Conservation (phyloP, 2,888 invertebrate species). For the Hypomecis atomaria region DNA sequence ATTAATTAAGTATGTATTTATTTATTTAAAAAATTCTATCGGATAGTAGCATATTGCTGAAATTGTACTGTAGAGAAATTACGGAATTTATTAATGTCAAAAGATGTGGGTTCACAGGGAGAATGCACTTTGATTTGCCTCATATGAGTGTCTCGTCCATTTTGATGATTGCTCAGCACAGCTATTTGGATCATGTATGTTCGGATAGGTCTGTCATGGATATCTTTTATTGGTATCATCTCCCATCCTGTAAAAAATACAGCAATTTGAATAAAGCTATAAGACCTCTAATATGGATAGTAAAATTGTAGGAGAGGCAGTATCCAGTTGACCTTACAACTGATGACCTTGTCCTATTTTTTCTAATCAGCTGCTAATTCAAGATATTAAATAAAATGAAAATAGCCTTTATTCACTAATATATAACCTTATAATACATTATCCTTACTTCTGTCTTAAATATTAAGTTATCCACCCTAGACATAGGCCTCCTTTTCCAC, state of each 20-base stretch:
- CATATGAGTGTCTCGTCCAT: slow-evolving; percentile 99
- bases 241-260: slow-evolving; percentile 92
- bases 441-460: too few relatives aligned
- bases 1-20: slow-evolving; percentile 9
- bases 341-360: too few relatives aligned
- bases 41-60: slow-evolving; percentile 92
- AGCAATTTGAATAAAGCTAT: not conserved
- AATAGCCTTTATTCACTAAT: too few relatives aligned
- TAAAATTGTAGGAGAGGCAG: too few relatives aligned
- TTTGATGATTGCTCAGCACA: slow-evolving; percentile 98
- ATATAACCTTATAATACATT: too few relatives aligned
- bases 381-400: too few relatives aligned
- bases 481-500: too few relatives aligned
- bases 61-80: slow-evolving; percentile 93
- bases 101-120: slow-evolving; percentile 88
- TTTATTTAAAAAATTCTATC: slow-evolving; percentile 77
- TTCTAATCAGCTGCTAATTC: too few relatives aligned
- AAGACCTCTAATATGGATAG: too few relatives aligned
- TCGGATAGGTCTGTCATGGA: slow-evolving; percentile 93
- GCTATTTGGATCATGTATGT: slow-evolving; percentile 99
- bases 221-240: slow-evolving; percentile 95
- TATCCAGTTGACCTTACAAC: too few relatives aligned
- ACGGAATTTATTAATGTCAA: slow-evolving; percentile 88
- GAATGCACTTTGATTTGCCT: slow-evolving; percentile 98
- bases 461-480: too few relatives aligned